A percentile compares a stretch with the other conserved stretches of the same genome.
Evolutionary conservation across 2,888 invertebrate genomes (phyloP).

Genomic region (Pseudolycoriella hygida): DNA sequence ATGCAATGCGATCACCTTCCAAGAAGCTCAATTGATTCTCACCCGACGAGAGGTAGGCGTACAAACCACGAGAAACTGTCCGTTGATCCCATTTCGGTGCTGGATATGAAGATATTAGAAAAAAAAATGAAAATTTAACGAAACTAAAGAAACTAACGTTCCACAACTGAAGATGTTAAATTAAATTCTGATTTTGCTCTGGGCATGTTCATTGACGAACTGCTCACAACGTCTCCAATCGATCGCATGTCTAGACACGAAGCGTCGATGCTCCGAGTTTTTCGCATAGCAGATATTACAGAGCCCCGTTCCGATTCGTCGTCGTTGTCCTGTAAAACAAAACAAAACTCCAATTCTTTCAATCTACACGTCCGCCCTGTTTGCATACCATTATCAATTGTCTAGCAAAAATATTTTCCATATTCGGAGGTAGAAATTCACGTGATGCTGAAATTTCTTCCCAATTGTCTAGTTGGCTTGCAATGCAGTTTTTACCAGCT

Average conservation of each 20-base stretch:
- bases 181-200: constrained; percentile 81
- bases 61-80: constrained; percentile 66
- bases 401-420: constrained; percentile 64
- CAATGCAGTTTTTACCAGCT: constrained; percentile 60
- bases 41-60: constrained; percentile 74
- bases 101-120: not conserved
- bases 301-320: constrained; percentile 57
- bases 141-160: constrained; percentile 31
- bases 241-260: constrained; percentile 70
- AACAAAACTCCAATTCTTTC: not conserved
- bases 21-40: constrained; percentile 86
- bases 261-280: constrained; percentile 78
- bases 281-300: constrained; percentile 60
- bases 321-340: not conserved
- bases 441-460: constrained; percentile 72
- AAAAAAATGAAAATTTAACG: constrained; percentile 5
- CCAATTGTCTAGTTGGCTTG: constrained; percentile 74
- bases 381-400: constrained; percentile 42
- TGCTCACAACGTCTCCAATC: constrained; percentile 38
- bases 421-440: constrained; percentile 64
- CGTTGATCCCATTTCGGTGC: constrained; percentile 41
- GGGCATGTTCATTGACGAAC: constrained; percentile 29
- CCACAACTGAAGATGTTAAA: constrained; percentile 50
- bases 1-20: constrained; percentile 73
- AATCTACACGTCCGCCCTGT: not conserved